phyloP scores from a whole-genome alignment of 1,140 invertebrate genomes.

The Polypedilum vanderplanki region DNA sequence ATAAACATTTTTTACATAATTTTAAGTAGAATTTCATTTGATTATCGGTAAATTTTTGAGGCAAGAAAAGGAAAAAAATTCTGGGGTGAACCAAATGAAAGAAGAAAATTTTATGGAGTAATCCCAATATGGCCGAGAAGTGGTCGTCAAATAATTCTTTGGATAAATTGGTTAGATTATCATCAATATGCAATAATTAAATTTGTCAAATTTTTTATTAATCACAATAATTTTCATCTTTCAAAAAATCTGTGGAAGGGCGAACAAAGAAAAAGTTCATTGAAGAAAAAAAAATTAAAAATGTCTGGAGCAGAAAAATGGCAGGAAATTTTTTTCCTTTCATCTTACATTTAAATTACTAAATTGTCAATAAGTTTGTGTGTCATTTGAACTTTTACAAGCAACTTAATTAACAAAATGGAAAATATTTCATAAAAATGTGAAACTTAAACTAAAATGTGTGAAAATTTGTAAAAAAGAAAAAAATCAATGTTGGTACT shows the following conservation, averaged over 20 bases:
- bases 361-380: not conserved
- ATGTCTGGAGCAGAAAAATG: not conserved
- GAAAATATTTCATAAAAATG: not conserved
- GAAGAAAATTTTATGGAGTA: slow-evolving; percentile 44
- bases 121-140: slow-evolving; percentile 44
- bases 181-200: not conserved
- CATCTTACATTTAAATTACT: not conserved
- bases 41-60: not conserved
- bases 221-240: not conserved
- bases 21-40: not conserved
- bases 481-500: not conserved
- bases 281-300: not conserved
- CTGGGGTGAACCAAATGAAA: slow-evolving; percentile 41
- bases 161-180: slow-evolving; percentile 20
- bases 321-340: slow-evolving; percentile 4
- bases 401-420: not conserved
- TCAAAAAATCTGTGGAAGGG: not conserved
- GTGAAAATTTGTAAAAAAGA: not conserved
- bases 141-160: slow-evolving; percentile 41
- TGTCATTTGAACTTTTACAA: not conserved
- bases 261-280: not conserved
- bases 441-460: not conserved
- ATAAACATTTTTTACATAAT: not conserved
- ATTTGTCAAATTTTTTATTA: not conserved
- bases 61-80: not conserved